These are phyloP conservation scores for Leptopilina drosophilae DNA, from an alignment of 2,888 invertebrate species.

Conservation along the genomic window DNA sequence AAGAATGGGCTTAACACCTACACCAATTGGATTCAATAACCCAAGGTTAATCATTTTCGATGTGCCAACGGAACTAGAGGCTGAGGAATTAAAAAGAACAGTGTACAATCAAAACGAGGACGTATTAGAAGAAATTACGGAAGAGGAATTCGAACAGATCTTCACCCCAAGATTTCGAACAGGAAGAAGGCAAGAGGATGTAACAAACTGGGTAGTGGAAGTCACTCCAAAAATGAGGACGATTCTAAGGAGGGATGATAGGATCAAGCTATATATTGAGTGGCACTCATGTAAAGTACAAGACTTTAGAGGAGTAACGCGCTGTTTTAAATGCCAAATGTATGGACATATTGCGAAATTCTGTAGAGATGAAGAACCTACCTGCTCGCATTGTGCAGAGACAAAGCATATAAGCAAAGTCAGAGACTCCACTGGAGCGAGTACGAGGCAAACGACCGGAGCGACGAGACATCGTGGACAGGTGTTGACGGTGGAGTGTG, in stretches of 20 bases:
- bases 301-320: constrained; percentile 19
- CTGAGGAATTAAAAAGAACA: not conserved
- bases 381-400: constrained; percentile 18
- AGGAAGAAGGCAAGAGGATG: not conserved
- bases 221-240: too few species aligned
- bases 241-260: not conserved
- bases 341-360: constrained; percentile 27
- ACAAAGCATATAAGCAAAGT: not conserved
- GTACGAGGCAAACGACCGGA: too few species aligned
- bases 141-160: not conserved
- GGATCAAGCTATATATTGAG: not conserved
- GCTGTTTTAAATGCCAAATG: constrained; percentile 39
- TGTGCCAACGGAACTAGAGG: not conserved
- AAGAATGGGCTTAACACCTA: not conserved
- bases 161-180: constrained; percentile 15
- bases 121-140: not conserved
- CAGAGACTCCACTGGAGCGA: too few species aligned
- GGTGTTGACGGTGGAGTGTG: too few species aligned
- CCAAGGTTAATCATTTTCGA: not conserved
- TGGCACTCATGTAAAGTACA: constrained; percentile 23
- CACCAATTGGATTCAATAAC: not conserved
- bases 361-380: constrained; percentile 7
- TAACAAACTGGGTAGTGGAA: constrained; percentile 30
- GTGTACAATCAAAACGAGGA: constrained; percentile 37
- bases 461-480: too few species aligned